phyloP scores from a whole-genome alignment of 2,797 vertebrate species.

The Sebastiscus tertius region DNA sequence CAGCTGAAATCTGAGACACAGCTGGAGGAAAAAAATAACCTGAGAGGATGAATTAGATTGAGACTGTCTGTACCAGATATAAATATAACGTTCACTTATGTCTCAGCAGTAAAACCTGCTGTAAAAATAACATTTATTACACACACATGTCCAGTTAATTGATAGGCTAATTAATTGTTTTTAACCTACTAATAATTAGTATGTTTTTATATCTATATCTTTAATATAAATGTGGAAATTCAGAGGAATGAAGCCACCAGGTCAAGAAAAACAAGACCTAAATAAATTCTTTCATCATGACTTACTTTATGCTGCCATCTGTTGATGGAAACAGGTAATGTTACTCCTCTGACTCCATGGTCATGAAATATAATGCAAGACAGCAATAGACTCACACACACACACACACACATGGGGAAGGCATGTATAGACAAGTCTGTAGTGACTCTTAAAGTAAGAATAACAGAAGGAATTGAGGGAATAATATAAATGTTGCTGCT shows the following conservation, averaged over 20 bases:
- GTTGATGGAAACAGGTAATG: constrained; percentile 57
- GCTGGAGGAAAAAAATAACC: constrained; percentile 29
- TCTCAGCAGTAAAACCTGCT: constrained; percentile 8
- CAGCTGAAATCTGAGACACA: constrained; percentile 51
- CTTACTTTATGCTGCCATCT: constrained; percentile 75
- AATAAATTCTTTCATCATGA: constrained; percentile 42
- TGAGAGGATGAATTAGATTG: constrained; percentile 13
- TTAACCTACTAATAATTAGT: not conserved
- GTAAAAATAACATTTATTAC: not conserved
- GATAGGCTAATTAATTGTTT: not conserved
- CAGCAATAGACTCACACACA: constrained; percentile 10
- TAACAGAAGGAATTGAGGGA: not conserved
- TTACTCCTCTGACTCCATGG: constrained; percentile 14
- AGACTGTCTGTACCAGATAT: constrained; percentile 18
- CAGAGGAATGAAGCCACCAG: constrained; percentile 55
- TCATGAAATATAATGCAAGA: constrained; percentile 38
- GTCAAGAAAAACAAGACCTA: constrained; percentile 72
- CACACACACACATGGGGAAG: not conserved
- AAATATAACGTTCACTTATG: constrained; percentile 29
- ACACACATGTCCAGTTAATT: not conserved
- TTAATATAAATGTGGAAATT: not conserved
- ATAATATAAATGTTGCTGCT: not conserved
- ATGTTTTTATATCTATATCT: too few relatives aligned
- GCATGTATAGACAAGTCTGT: not conserved
- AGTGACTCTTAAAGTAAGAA: not conserved